Conservation (phyloP, 2,113 vertebrate genomes). For the Triplophysa dalaica region DNA sequence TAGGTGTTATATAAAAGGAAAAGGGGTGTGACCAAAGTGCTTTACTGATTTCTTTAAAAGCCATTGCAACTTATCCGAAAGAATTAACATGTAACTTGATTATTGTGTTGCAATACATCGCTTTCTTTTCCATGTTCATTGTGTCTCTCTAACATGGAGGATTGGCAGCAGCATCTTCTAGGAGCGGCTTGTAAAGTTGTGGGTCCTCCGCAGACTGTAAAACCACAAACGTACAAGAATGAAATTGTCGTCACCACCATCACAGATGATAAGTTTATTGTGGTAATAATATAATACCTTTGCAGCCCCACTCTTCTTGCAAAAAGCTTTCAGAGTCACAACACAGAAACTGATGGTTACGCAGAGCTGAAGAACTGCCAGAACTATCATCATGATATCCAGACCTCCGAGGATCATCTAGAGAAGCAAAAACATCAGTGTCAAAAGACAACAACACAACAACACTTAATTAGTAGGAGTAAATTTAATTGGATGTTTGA, state of each 20-base stretch:
- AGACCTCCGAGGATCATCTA: constrained; percentile 50
- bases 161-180: constrained; percentile 54
- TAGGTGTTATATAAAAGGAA: too few relatives aligned
- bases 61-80: background rate
- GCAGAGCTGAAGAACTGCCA: constrained; percentile 62
- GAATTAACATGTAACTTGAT: background rate
- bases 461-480: too few relatives aligned
- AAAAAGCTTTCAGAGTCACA: constrained; percentile 62
- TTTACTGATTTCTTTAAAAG: background rate
- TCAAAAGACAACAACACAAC: background rate
- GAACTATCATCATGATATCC: constrained; percentile 54
- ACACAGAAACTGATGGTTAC: constrained; percentile 57
- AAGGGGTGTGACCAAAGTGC: background rate
- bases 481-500: background rate
- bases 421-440: background rate
- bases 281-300: constrained; percentile 10
- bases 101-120: background rate
- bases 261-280: background rate
- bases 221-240: background rate
- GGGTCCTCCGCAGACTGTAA: constrained; percentile 52
- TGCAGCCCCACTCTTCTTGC: constrained; percentile 6
- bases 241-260: background rate
- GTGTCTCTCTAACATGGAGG: constrained; percentile 28
- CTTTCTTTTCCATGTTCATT: too few relatives aligned
- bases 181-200: constrained; percentile 54